phyloP scores from a whole-genome alignment of 2,113 vertebrate genomes.

The Pollimyrus isidori region DNA sequence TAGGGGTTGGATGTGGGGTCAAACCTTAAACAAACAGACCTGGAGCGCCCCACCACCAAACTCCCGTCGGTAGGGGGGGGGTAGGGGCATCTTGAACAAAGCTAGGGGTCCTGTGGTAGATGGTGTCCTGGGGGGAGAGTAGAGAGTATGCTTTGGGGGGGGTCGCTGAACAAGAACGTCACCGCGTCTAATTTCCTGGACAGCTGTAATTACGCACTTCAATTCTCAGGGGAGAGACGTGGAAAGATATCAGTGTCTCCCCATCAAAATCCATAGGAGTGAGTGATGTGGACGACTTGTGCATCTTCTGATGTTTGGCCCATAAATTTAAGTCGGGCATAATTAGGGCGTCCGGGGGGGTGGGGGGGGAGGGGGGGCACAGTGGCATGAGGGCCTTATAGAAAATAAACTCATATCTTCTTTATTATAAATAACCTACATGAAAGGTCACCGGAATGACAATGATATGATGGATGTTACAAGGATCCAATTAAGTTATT shows the following conservation, averaged over 20 bases:
- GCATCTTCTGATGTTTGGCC: conserved; percentile 19
- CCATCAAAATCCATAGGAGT: conserved; percentile 22
- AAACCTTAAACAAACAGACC: background rate
- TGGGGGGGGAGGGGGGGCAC: conserved; percentile 31
- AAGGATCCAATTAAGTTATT: conserved; percentile 67
- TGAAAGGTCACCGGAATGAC: conserved; percentile 70
- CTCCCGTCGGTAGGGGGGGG: background rate
- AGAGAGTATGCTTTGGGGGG: background rate
- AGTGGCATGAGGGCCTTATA: conserved; percentile 48
- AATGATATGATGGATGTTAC: conserved; percentile 69
- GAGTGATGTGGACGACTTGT: conserved; percentile 17
- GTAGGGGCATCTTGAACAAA: background rate
- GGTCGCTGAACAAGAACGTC: background rate
- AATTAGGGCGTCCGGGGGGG: conserved; percentile 19
- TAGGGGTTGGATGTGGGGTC: background rate
- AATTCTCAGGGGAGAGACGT: conserved; percentile 2
- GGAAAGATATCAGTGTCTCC: background rate
- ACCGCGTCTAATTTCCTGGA: conserved; percentile 21
- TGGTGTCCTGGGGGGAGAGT: background rate
- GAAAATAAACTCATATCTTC: conserved; percentile 59
- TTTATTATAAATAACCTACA: conserved; percentile 67
- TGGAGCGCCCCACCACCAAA: background rate
- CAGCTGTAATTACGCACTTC: conserved; percentile 24
- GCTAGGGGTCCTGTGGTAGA: background rate
- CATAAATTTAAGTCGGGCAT: conserved; percentile 11